Conservation (phyloP, 2,797 vertebrate species). For the Anas georgica region DNA sequence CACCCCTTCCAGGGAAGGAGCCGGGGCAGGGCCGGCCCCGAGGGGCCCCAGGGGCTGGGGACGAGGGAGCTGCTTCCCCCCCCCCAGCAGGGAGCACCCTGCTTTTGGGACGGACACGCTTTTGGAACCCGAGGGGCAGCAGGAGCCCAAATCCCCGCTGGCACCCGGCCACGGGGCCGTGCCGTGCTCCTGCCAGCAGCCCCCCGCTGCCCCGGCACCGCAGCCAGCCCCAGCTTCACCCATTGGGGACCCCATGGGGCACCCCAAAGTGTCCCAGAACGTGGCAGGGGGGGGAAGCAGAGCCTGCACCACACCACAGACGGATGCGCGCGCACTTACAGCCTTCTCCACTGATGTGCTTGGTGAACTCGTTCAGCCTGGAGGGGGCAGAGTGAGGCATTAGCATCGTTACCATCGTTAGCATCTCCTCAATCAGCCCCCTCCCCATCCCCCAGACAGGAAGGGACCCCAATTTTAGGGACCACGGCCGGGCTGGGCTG, state of each 20-base stretch:
- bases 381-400: background rate
- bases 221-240: background rate
- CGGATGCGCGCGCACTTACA: slow-evolving; percentile 83
- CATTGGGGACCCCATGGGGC: background rate
- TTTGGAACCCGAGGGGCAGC: accelerated
- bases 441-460: background rate
- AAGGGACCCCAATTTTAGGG: accelerated
- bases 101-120: accelerated
- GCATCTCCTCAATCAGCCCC: background rate
- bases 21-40: background rate
- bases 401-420: accelerated
- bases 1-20: slow-evolving; percentile 75
- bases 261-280: background rate
- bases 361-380: slow-evolving; percentile 96
- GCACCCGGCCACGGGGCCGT: background rate
- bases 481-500: accelerated
- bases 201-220: accelerated
- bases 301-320: background rate
- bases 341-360: slow-evolving; percentile 91
- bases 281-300: accelerated
- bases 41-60: background rate
- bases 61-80: background rate
- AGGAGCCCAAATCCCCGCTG: background rate
- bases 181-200: background rate
- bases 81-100: background rate